phyloP scores from a whole-genome alignment of 2,113 vertebrate species.

The Tetrao urogallus region DNA sequence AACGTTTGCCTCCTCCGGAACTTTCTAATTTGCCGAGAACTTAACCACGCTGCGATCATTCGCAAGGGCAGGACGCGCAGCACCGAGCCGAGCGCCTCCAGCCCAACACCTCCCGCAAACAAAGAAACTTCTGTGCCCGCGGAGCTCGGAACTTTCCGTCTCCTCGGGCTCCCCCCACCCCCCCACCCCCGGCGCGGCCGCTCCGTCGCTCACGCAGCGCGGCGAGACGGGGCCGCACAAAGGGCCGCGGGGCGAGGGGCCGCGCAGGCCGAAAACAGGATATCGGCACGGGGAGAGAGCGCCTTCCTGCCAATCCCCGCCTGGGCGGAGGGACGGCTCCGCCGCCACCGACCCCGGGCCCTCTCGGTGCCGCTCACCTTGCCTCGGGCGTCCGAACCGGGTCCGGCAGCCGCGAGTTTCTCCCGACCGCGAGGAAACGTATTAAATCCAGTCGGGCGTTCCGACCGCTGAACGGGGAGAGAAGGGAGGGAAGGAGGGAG shows the following conservation, averaged over 20 bases:
- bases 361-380: conserved; percentile 37
- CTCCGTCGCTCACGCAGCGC: no score
- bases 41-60: neutral
- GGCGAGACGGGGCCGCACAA: neutral
- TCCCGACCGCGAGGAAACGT: neutral
- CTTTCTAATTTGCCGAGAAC: neutral
- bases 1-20: neutral
- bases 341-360: neutral
- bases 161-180: neutral
- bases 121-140: conserved; percentile 74
- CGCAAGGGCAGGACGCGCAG: neutral
- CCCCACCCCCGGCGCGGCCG: neutral
- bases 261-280: conserved; percentile 33
- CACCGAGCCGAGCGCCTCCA: neutral
- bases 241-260: neutral
- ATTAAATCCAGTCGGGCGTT: conserved; percentile 30
- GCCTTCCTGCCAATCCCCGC: conserved; percentile 26
- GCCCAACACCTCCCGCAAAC: conserved; percentile 64
- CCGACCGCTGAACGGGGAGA: neutral
- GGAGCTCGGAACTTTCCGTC: conserved; percentile 53
- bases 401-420: neutral
- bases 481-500: neutral
- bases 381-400: neutral
- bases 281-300: conserved; percentile 26
- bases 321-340: neutral